These are phyloP conservation scores for Lasioglossum zephyrum DNA, from an alignment of 2,888 invertebrate genomes.

Conservation along the genomic window DNA sequence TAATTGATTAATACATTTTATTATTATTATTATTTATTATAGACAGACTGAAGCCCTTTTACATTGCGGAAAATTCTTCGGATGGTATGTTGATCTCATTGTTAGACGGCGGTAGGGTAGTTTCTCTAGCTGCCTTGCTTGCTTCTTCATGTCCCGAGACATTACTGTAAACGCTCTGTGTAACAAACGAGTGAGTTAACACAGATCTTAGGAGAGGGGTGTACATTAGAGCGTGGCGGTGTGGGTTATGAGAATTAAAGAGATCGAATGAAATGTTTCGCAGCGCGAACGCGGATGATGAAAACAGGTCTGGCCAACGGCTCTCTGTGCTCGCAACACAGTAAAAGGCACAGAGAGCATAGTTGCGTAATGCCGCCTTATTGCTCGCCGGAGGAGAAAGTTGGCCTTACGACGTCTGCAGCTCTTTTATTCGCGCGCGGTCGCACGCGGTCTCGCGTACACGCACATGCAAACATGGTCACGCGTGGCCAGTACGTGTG, in stretches of 20 bases:
- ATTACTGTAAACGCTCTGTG: not conserved
- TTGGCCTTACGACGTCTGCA: constrained; percentile 61
- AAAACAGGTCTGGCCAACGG: constrained; percentile 46
- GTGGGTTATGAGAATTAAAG: not conserved
- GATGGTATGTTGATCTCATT: not conserved
- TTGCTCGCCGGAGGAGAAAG: constrained; percentile 70
- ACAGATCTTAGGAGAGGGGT: not conserved
- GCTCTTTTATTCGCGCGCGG: constrained; percentile 46
- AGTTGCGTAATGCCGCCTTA: constrained; percentile 64
- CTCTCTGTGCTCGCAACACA: constrained; percentile 47
- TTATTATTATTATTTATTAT: too few relatives aligned
- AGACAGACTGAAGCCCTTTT: too few relatives aligned
- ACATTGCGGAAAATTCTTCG: not conserved
- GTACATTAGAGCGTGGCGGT: not conserved
- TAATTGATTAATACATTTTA: too few relatives aligned
- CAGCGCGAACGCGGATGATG: constrained; percentile 28
- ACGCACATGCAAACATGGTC: constrained; percentile 6
- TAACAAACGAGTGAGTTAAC: not conserved
- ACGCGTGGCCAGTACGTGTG: not conserved
- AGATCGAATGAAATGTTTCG: constrained; percentile 19
- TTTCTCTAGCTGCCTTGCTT: not conserved
- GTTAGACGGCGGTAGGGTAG: not conserved
- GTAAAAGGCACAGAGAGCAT: constrained; percentile 61
- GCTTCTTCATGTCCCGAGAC: not conserved
- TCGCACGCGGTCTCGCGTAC: not conserved